Evolutionary conservation across 2,888 invertebrate species (phyloP).

Genomic region (Eilema depressum): DNA sequence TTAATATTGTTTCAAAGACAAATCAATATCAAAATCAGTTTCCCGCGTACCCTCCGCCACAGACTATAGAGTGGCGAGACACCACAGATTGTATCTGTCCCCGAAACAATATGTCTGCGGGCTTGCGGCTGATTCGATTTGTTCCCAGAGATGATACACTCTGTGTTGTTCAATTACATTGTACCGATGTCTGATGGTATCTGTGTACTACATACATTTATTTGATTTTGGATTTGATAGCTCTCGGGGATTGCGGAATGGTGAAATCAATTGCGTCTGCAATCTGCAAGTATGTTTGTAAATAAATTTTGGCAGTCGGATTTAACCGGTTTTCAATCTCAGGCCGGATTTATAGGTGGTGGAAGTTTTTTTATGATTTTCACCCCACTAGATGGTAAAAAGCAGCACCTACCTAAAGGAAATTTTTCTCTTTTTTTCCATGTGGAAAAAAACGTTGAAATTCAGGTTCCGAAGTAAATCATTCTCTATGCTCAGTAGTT

Average conservation of each 20-base stretch:
- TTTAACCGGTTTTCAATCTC: too few relatives aligned
- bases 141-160: constrained; percentile 48
- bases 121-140: constrained; percentile 61
- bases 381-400: too few relatives aligned
- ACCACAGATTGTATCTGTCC: constrained; percentile 50
- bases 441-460: too few relatives aligned
- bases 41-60: constrained; percentile 28
- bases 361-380: too few relatives aligned
- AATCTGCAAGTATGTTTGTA: not conserved
- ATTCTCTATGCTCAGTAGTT: too few relatives aligned
- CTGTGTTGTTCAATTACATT: constrained; percentile 45
- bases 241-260: not conserved
- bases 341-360: too few relatives aligned
- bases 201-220: constrained; percentile 23
- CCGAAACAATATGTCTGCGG: constrained; percentile 56
- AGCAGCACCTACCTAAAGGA: too few relatives aligned
- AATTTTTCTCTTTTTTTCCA: too few relatives aligned
- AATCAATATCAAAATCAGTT: constrained; percentile 41
- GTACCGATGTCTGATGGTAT: constrained; percentile 23
- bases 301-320: not conserved
- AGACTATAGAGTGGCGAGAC: constrained; percentile 13
- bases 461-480: too few relatives aligned
- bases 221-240: constrained; percentile 35
- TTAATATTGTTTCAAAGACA: constrained; percentile 8
- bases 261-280: not conserved